Evolutionary conservation across 2,113 vertebrate genomes (phyloP).

Genomic region (Lanius collurio): DNA sequence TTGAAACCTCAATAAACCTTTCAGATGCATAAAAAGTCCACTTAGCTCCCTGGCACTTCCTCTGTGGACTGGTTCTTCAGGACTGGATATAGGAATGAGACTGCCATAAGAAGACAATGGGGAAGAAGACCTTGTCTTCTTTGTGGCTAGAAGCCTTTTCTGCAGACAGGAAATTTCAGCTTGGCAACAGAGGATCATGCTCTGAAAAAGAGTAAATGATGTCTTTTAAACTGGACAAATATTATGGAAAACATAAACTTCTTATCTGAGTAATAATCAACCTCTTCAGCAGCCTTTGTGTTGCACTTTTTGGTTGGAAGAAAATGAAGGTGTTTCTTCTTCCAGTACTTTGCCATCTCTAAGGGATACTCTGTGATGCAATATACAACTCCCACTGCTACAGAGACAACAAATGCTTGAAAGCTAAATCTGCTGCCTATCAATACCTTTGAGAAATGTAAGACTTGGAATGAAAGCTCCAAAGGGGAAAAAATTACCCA

Average conservation of each 20-base stretch:
- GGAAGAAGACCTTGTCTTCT: background rate
- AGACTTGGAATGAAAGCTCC: slow-evolving; percentile 1
- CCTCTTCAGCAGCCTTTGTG: background rate
- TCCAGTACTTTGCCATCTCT: background rate
- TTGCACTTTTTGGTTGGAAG: background rate
- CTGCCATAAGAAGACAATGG: background rate
- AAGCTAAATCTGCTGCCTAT: background rate
- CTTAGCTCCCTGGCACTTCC: fast-evolving
- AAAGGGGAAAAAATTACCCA: background rate
- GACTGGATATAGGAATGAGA: background rate
- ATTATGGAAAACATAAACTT: background rate
- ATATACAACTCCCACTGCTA: background rate
- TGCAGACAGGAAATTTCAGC: background rate
- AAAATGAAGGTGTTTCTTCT: background rate
- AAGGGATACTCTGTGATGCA: slow-evolving; percentile 11
- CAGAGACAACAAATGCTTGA: background rate
- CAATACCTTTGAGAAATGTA: background rate
- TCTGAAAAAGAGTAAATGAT: background rate
- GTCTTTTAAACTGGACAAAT: background rate
- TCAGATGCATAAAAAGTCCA: background rate
- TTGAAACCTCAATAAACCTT: background rate
- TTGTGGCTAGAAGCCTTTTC: background rate
- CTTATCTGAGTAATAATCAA: background rate
- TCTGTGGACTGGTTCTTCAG: background rate
- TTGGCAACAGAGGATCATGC: background rate